Base-by-base conservation (phyloP, 2,888 invertebrate genomes). In the Lepeophtheirus nordmannii region DNA sequence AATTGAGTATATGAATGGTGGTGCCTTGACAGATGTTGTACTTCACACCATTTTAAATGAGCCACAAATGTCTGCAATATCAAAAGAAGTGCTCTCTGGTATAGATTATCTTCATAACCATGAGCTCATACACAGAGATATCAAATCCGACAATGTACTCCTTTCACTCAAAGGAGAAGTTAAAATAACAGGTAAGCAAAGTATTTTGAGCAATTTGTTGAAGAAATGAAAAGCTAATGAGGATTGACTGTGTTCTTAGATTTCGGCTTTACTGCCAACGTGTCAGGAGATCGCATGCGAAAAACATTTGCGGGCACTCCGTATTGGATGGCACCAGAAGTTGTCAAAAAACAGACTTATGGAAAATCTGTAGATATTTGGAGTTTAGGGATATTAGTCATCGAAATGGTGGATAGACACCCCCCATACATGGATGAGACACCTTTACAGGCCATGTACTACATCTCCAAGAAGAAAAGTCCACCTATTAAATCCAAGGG, bases 301-400 rank as follows among this genome's bases (percentile, higher is more conserved):
- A 89, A 89, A 74, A 94, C 94, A 0, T 90, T 94, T 89, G 93
- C 93, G 0, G 93, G 94, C 14, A 94, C 94, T 0, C 93, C 93
- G 0, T 94, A 92, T 73, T 93, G 93, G 96, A 96, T 96, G 94
- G 92, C 94, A 0, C 94, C 94, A 0, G 92, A 92, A 76, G 89
- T 91, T 0, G 89, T 90, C 0, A 89, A 89, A 0, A 80, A 92
- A 69, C 91, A 93, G 73, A 87, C 90, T 71, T 94, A 94, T 72
- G 93, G 92, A 11, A 91, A 89, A 73, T 90, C 90, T 72, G 86
- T 92, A 0, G 92, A 92, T 74, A 87, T 91, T 56, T 91, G 92
- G 92, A 91, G 91, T 0, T 79, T 96, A 66, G 93, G 93, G 14
- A 96, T 97, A 69, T 94, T 97, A 94, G 90, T 91, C 0, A 91